Conservation (phyloP, 1,140 invertebrate species). For the Paracyclopina nana region DNA sequence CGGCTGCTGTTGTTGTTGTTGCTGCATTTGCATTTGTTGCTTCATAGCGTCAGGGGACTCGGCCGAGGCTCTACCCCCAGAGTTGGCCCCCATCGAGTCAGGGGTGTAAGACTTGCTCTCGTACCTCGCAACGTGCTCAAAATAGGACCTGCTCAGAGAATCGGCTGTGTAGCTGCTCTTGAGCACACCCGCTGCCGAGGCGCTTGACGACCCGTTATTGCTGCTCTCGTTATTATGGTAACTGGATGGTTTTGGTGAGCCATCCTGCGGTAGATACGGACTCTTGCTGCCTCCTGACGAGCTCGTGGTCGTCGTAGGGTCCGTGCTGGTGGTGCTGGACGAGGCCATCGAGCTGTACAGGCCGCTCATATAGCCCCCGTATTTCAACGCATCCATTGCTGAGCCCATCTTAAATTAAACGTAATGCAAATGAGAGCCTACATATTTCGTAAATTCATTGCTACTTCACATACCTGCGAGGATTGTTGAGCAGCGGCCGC, state of each 20-base stretch:
- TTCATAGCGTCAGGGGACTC: background rate
- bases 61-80: background rate
- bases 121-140: background rate
- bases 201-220: background rate
- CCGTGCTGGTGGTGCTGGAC: no score
- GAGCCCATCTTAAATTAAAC: conserved; percentile 3
- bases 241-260: no score
- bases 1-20: no score
- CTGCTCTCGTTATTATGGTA: no score
- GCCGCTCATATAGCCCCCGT: conserved; percentile 12
- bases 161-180: background rate
- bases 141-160: background rate
- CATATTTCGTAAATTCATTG: background rate
- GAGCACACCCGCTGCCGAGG: background rate
- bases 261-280: no score
- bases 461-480: background rate
- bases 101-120: background rate
- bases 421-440: background rate
- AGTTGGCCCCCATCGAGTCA: background rate
- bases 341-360: no score
- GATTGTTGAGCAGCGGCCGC: conserved; percentile 14
- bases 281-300: no score
- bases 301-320: no score
- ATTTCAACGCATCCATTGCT: conserved; percentile 10
- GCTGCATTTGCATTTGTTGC: no score